These are phyloP conservation scores for Argynnis bischoffii DNA, from an alignment of 2,888 invertebrate genomes.

Conservation along the genomic window DNA sequence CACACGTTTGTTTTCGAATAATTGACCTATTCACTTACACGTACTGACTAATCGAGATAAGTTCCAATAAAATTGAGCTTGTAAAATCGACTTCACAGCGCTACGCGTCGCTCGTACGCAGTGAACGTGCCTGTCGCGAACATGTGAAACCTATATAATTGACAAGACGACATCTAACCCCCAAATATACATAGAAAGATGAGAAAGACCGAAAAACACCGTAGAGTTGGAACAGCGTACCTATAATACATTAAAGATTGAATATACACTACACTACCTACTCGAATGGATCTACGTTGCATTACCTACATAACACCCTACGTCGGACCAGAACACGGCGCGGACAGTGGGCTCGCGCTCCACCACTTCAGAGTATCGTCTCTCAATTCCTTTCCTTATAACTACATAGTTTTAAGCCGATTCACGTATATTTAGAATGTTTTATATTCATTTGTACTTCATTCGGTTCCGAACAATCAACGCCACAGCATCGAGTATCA, in stretches of 20 bases:
- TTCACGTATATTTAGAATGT: conserved; percentile 60
- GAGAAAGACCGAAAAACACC: conserved; percentile 68
- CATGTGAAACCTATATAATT: conserved; percentile 62
- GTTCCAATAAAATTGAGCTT: conserved; percentile 77
- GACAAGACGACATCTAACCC: conserved; percentile 76
- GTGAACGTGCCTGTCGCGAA: conserved; percentile 42
- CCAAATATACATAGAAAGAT: conserved; percentile 67
- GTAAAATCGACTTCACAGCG: conserved; percentile 71
- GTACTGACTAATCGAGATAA: conserved; percentile 68
- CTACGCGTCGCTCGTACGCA: conserved; percentile 17
- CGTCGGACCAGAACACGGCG: conserved; percentile 60
- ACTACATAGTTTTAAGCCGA: conserved; percentile 73
- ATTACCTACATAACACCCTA: conserved; percentile 76
- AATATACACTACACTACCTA: conserved; percentile 75
- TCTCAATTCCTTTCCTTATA: conserved; percentile 75
- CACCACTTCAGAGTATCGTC: conserved; percentile 40
- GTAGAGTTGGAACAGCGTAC: conserved; percentile 71
- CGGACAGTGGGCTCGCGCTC: conserved; percentile 36
- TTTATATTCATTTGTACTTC: conserved; percentile 74
- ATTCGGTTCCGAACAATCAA: conserved; percentile 48
- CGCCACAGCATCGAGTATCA: conserved; percentile 32
- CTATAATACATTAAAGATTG: conserved; percentile 69
- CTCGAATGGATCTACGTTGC: conserved; percentile 66
- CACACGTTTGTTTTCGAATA: conserved; percentile 50
- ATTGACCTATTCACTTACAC: conserved; percentile 78